phyloP scores from a whole-genome alignment of 2,113 vertebrate species.

The Neogobius melanostomus region DNA sequence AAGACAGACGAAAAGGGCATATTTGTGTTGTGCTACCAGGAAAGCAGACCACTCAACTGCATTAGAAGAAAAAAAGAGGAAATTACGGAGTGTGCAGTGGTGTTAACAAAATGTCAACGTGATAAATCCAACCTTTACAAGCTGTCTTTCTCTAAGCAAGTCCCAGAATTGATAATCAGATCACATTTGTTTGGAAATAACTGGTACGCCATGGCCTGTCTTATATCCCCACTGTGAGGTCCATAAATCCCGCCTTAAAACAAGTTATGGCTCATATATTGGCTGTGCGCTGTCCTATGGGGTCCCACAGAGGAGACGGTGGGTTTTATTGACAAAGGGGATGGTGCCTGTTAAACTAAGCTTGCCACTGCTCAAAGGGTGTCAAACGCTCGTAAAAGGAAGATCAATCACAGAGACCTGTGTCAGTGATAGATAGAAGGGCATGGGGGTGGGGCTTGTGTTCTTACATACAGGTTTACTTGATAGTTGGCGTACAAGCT shows the following conservation, averaged over 20 bases:
- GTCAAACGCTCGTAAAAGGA: constrained; percentile 46
- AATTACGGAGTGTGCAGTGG: constrained; percentile 31
- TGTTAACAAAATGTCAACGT: constrained; percentile 79
- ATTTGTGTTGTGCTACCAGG: constrained; percentile 61
- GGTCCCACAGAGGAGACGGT: constrained; percentile 35
- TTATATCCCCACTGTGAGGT: constrained; percentile 64
- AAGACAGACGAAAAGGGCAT: constrained; percentile 69
- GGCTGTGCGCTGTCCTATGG: constrained; percentile 33
- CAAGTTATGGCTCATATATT: constrained; percentile 68
- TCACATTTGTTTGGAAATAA: constrained; percentile 78
- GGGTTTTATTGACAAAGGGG: constrained; percentile 67
- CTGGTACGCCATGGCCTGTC: constrained; percentile 65
- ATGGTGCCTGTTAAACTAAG: constrained; percentile 70
- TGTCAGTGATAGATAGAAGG: constrained; percentile 55
- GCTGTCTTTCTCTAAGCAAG: constrained; percentile 65
- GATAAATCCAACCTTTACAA: constrained; percentile 83
- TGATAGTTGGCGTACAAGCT: constrained; percentile 17
- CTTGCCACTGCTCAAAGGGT: constrained; percentile 44
- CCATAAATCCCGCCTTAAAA: constrained; percentile 72
- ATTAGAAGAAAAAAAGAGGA: constrained; percentile 9
- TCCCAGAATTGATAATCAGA: constrained; percentile 78
- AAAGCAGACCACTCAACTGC: constrained; percentile 8
- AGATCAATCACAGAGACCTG: constrained; percentile 63
- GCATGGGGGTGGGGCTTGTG: constrained; percentile 36
- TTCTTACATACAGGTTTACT: constrained; percentile 44